Evolutionary conservation across 1,140 invertebrate genomes (phyloP).

Genomic region (Colletes gigas): DNA sequence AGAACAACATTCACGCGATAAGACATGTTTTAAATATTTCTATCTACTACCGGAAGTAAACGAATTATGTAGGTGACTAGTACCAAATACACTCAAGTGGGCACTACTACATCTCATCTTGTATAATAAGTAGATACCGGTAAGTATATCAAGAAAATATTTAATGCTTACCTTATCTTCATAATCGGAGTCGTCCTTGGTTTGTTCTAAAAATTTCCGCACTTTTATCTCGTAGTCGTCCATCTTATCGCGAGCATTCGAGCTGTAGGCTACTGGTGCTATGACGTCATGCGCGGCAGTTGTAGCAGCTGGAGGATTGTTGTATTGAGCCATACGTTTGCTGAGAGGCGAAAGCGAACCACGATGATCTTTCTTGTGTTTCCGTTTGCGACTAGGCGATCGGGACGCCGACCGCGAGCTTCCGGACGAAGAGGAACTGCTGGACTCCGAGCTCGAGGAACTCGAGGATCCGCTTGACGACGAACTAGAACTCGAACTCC

Average conservation of each 20-base stretch:
- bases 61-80: too few species aligned
- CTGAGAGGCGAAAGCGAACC: slow-evolving; percentile 89
- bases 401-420: slow-evolving; percentile 84
- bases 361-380: slow-evolving; percentile 85
- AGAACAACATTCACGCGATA: too few species aligned
- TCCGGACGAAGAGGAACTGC: slow-evolving; percentile 82
- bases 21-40: too few species aligned
- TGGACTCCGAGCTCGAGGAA: slow-evolving; percentile 81
- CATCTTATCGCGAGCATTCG: slow-evolving; percentile 80
- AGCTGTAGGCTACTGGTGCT: slow-evolving; percentile 81
- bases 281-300: slow-evolving; percentile 83
- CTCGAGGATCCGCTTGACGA: slow-evolving; percentile 85
- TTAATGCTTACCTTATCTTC: slow-evolving; percentile 84
- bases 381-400: slow-evolving; percentile 83
- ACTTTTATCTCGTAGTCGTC: slow-evolving; percentile 88
- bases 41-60: too few species aligned
- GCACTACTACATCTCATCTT: too few species aligned
- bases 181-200: slow-evolving; percentile 91
- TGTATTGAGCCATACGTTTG: slow-evolving; percentile 87
- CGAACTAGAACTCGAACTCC: slow-evolving; percentile 84
- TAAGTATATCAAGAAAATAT: background rate
- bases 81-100: too few species aligned
- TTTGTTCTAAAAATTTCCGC: slow-evolving; percentile 88
- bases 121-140: background rate
- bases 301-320: slow-evolving; percentile 78